Evolutionary conservation across 1,140 invertebrate genomes (phyloP), one percentile per base, ranked within the genome.

Genomic region (Ostrea edulis): DNA sequence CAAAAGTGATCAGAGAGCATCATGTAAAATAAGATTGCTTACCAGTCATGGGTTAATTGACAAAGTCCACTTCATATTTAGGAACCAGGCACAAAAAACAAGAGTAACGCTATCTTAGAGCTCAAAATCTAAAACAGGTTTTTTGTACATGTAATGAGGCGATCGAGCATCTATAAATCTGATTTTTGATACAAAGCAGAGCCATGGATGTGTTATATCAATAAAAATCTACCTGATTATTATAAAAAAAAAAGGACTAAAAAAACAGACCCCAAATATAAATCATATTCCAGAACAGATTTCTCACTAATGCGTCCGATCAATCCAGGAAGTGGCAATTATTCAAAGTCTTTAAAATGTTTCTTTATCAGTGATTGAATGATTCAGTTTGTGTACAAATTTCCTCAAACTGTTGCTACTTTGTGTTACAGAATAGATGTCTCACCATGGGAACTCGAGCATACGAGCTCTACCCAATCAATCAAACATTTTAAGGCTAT

Each of bases 81-180:
- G 11, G 68, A 22, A 77, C 68, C 68, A 77, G 68, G 29, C 29
- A 62, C 55, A 14, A 77, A 29, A 71, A 35, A 35, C 25, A 12
- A 77, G 8, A 25, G 68, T 14, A 77, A 35, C 68, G 11, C 12
- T 25, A 77, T 25, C 68, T 77, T 77, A 14, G 25, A 14, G 25
- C 22, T 29, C 68, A 77, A 77, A 77, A 77, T 77, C 68, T 77
- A 77, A 77, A 77, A 35, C 68, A 77, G 68, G 22, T 77, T 77
- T n/a, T 71, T 77, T 77, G 68, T 77, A 77, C 68, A 77, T 29
- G 68, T 77, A 77, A 77, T 77, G 68, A 77, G 68, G 68, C 68
- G 68, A 77, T 77, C 68, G 68, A 77, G 68, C 68, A 77, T 77
- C 68, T 77, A 77, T 77, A 77, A 77, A 77, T 77, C 68, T 77